These are phyloP conservation scores for Prosopocoilus inquinatus DNA, from an alignment of 2,888 invertebrate species.

Conservation along the genomic window DNA sequence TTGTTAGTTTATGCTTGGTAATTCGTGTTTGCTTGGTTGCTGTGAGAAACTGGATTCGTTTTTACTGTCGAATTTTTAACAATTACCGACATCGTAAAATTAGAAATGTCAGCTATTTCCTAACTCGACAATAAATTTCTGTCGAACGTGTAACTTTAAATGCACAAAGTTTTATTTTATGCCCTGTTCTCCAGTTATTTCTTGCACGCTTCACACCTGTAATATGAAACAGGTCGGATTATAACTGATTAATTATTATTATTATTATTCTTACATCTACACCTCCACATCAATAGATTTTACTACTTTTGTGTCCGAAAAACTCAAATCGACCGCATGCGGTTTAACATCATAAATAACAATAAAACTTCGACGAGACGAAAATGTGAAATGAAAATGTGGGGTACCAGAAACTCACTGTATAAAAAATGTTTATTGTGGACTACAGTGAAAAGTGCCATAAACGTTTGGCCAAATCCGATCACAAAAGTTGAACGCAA, in stretches of 20 bases:
- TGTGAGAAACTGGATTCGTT: conserved; percentile 23
- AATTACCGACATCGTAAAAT: conserved; percentile 22
- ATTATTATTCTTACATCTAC: no score
- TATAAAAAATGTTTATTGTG: conserved; percentile 4
- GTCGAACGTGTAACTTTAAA: no score
- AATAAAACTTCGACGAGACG: conserved; percentile 13
- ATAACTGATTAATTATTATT: no score
- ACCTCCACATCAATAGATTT: no score
- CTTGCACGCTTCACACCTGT: no score
- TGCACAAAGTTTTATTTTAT: no score
- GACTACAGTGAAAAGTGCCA: conserved; percentile 1
- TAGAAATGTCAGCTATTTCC: conserved; percentile 17
- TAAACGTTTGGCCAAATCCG: conserved; percentile 7
- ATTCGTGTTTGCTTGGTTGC: conserved; percentile 19
- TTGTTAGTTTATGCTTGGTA: conserved; percentile 24
- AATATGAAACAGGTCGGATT: no score
- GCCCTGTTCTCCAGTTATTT: no score
- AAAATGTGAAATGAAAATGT: conserved; percentile 2
- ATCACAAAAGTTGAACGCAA: conserved; percentile 8
- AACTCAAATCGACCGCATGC: conserved; percentile 11
- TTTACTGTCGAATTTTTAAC: conserved; percentile 22
- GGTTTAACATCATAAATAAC: conserved; percentile 14
- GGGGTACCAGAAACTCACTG: no score
- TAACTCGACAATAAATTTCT: background rate
- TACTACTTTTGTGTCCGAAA: no score